These are phyloP conservation scores for Archivesica marissinica DNA, from an alignment of 1,140 invertebrate genomes.

Conservation along the genomic window DNA sequence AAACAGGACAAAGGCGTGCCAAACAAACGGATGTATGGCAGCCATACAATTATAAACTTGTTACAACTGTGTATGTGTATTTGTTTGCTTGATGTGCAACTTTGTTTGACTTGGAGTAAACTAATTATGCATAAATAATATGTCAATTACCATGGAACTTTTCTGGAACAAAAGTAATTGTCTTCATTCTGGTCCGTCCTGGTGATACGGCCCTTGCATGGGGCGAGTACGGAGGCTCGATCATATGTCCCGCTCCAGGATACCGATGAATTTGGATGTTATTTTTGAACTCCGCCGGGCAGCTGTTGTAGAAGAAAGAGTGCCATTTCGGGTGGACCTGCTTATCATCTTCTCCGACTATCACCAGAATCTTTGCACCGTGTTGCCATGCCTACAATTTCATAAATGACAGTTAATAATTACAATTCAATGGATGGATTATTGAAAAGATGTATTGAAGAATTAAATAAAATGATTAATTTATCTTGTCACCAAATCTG, in stretches of 20 bases:
- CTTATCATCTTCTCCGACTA: constrained; percentile 67
- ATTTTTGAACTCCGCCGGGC: constrained; percentile 45
- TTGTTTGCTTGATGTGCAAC: too few relatives aligned
- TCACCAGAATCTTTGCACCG: constrained; percentile 60
- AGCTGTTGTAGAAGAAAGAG: constrained; percentile 33
- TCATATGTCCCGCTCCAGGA: constrained; percentile 69
- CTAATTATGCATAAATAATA: too few relatives aligned
- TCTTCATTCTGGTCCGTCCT: constrained; percentile 32
- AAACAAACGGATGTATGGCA: too few relatives aligned
- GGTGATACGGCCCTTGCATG: constrained; percentile 4
- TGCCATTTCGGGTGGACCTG: constrained; percentile 34
- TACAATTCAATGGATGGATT: too few relatives aligned
- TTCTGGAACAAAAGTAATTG: constrained; percentile 38
- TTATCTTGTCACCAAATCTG: too few relatives aligned
- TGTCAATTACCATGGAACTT: constrained; percentile 39
- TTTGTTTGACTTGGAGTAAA: too few relatives aligned
- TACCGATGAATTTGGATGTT: constrained; percentile 63
- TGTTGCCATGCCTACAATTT: constrained; percentile 54
- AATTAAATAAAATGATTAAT: too few relatives aligned
- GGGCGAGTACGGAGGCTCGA: constrained; percentile 70
- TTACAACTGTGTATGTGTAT: too few relatives aligned
- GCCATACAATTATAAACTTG: too few relatives aligned
- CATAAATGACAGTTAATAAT: too few relatives aligned
- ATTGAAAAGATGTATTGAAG: too few relatives aligned
- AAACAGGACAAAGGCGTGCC: too few relatives aligned